Conservation (phyloP, 2,113 vertebrate genomes). For the Vulpes lagopus region DNA sequence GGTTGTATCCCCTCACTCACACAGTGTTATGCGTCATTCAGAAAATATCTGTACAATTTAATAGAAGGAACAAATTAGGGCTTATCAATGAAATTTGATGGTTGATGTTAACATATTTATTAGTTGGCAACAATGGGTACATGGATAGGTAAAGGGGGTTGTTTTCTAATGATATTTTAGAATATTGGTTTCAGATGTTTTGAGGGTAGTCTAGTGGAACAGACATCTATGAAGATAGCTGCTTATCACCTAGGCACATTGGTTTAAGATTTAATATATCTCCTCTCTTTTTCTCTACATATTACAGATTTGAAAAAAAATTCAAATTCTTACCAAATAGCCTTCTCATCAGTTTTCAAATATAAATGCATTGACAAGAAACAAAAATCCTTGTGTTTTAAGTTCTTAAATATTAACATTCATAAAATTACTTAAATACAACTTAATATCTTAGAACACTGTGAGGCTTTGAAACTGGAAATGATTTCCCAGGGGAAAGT, state of each 20-base stretch:
- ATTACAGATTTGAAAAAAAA: neutral
- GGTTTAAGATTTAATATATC: slow-evolving; percentile 10
- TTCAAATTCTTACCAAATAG: neutral
- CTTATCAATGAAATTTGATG: neutral
- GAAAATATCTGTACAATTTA: slow-evolving; percentile 12
- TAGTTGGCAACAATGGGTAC: neutral
- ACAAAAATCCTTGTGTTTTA: slow-evolving; percentile 16
- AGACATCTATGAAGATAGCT: neutral
- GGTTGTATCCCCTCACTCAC: neutral
- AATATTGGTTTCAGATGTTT: slow-evolving; percentile 43
- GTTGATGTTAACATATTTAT: neutral
- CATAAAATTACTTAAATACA: slow-evolving; percentile 41
- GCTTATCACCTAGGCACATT: neutral
- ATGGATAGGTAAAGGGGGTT: neutral
- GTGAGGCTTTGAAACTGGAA: slow-evolving; percentile 59
- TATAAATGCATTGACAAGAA: neutral
- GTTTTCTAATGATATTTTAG: slow-evolving; percentile 5
- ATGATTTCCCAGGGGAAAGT: slow-evolving; percentile 22
- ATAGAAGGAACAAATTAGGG: neutral
- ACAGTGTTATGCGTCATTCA: neutral
- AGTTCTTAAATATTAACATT: slow-evolving; percentile 46
- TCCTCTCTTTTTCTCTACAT: neutral
- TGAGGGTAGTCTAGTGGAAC: neutral
- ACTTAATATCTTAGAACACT: slow-evolving; percentile 58
- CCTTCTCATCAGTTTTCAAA: slow-evolving; percentile 41